Base-by-base conservation (phyloP, 2,113 vertebrate species). In the Alligator mississippiensis region DNA sequence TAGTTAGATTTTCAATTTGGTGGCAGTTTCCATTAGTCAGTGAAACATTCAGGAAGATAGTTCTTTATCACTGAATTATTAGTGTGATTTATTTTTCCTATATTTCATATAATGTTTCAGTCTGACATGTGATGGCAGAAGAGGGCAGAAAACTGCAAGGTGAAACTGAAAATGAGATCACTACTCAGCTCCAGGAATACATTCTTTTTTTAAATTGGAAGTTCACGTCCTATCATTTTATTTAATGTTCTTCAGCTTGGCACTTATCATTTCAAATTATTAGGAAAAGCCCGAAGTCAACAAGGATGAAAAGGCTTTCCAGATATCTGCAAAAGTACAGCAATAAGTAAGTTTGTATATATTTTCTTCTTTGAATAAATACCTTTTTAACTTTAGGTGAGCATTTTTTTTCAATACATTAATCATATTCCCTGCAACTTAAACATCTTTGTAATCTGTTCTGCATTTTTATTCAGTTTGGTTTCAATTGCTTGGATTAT, bases 101-200 rank as follows among this genome's bases (percentile, higher is more conserved):
- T 78, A 47, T 80, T 86, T 93, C 24, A 28, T 70, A 64, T 5
- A 68, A 21, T 82, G 25, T 84, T 84, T 80, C 62, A 90, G 34
- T 30, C 72, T 87, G 68, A 84, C 77, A 87, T n/a, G 21, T 47
- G 76, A 75, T 79, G 81, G 85, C 94, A 91, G 90, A 90, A 92
- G 79, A 95, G 77, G 27, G n/a, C 85, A 89, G 77, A 81, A 86
- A 78, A 80, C 47, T 57, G 27, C 38, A 54, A 80, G 87, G 22
- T 62, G 66, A 68, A 85, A 83, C n/a, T 11, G 80, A 79, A 85
- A 89, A 38, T 2, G 4, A 80, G 47, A 47, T 62, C 59, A 19
- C 63, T 47, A 15, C n/a, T 64, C 80, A 83, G 47, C 75, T 89
- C 0, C 1, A 61, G n/a, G 57, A 16, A 28, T 84, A 3, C 0